These are phyloP conservation scores for Callipepla squamata DNA, from an alignment of 2,113 vertebrate species.

Conservation along the genomic window DNA sequence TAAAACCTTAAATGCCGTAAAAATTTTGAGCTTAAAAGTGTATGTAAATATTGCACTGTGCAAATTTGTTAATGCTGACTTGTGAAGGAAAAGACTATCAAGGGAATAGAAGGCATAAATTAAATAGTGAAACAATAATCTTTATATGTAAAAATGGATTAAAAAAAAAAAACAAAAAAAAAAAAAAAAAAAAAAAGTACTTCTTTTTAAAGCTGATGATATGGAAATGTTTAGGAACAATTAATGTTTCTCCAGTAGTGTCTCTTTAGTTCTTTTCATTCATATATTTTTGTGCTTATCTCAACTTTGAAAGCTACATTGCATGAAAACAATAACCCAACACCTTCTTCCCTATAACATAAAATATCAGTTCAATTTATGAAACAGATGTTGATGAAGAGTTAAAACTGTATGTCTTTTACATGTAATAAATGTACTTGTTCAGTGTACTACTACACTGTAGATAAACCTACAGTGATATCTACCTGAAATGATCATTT, in stretches of 20 bases:
- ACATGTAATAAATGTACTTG: not conserved
- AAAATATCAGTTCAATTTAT: not conserved
- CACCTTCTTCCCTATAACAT: not conserved
- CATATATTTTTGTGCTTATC: not conserved
- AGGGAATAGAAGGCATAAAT: not conserved
- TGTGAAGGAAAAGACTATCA: not conserved
- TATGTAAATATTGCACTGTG: not conserved
- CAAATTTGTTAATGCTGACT: not conserved
- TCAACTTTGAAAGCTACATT: not conserved
- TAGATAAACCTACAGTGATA: not conserved
- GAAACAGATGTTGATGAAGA: not conserved
- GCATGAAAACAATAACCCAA: not conserved
- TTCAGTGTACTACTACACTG: too few relatives aligned
- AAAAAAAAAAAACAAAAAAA: not conserved
- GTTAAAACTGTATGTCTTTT: not conserved
- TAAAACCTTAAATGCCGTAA: not conserved
- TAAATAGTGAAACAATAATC: not conserved
- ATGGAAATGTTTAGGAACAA: not conserved
- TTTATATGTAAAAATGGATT: not conserved
- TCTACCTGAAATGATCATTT: not conserved
- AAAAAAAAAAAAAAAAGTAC: fast-evolving
- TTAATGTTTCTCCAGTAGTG: not conserved
- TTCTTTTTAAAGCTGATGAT: not conserved
- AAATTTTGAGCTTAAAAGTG: not conserved
- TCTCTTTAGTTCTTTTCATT: not conserved